phyloP scores from a whole-genome alignment of 2,888 invertebrate species.

The Eristalis pertinax region DNA sequence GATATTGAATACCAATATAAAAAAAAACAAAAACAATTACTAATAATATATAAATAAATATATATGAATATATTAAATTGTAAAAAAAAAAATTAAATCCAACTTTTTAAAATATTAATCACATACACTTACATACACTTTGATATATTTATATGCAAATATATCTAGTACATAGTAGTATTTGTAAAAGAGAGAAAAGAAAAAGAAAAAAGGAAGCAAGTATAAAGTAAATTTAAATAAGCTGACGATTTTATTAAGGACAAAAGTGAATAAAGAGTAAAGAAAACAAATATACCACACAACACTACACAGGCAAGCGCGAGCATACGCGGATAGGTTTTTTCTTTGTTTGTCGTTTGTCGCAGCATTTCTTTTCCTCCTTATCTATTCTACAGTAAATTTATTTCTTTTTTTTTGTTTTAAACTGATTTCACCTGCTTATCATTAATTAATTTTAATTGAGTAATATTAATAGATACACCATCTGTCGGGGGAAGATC shows the following conservation, averaged over 20 bases:
- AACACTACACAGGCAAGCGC: slow-evolving; percentile 7
- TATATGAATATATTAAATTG: slow-evolving; percentile 70
- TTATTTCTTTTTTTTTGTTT: background rate
- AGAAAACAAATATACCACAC: slow-evolving; percentile 7
- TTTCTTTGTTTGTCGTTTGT: slow-evolving; percentile 27
- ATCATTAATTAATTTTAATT: slow-evolving; percentile 31
- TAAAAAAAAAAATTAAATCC: slow-evolving; percentile 61
- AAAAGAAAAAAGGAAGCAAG: background rate
- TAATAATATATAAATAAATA: slow-evolving; percentile 72
- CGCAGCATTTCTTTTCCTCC: slow-evolving; percentile 41
- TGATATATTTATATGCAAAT: slow-evolving; percentile 71
- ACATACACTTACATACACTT: slow-evolving; percentile 69
- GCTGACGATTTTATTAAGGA: slow-evolving; percentile 66
- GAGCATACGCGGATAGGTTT: slow-evolving; percentile 43
- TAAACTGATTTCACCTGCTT: slow-evolving; percentile 17
- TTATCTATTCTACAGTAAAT: background rate
- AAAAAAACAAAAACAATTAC: slow-evolving; percentile 66
- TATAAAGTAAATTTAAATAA: slow-evolving; percentile 53
- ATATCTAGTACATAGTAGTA: slow-evolving; percentile 63
- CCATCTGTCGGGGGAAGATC: slow-evolving; percentile 9
- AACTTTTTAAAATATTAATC: slow-evolving; percentile 66
- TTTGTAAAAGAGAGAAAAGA: slow-evolving; percentile 64
- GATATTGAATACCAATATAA: slow-evolving; percentile 73
- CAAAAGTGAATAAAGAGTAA: slow-evolving; percentile 34
- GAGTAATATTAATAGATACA: slow-evolving; percentile 18